Evolutionary conservation across 2,888 invertebrate genomes (phyloP).

Genomic region (Camponotus fellah): DNA sequence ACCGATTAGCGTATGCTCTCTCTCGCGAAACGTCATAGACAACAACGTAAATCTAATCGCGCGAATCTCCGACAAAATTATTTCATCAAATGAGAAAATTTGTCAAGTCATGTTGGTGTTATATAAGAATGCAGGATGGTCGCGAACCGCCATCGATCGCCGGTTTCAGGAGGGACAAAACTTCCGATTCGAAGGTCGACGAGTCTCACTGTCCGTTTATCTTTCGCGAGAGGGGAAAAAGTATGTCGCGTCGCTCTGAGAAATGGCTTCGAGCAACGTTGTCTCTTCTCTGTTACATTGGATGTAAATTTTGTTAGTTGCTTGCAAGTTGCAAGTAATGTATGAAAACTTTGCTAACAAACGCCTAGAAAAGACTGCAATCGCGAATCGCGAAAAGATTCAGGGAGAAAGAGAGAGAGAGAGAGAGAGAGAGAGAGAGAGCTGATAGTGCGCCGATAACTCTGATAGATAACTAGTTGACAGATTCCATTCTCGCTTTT

Average conservation of each 20-base stretch:
- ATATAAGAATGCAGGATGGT: constrained; percentile 49
- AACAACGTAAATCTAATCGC: constrained; percentile 15
- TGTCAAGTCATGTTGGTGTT: constrained; percentile 23
- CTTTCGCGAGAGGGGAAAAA: constrained; percentile 47
- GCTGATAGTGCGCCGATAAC: constrained; percentile 22
- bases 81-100: constrained; percentile 30
- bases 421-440: constrained; percentile 34
- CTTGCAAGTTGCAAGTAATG: not conserved
- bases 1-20: not conserved
- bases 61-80: not conserved
- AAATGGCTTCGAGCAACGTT: constrained; percentile 38
- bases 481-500: constrained; percentile 1
- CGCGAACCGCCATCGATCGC: constrained; percentile 44
- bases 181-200: constrained; percentile 51
- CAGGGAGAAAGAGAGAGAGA: constrained; percentile 21
- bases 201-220: constrained; percentile 46
- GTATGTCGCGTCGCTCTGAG: constrained; percentile 46
- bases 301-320: constrained; percentile 27
- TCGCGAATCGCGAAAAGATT: not conserved
- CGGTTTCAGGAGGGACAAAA: constrained; percentile 30
- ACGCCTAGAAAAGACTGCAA: constrained; percentile 18
- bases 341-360: not conserved
- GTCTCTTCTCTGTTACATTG: constrained; percentile 32
- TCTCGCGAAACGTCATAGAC: not conserved
- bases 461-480: constrained; percentile 23